These are phyloP conservation scores for Drosophila robusta DNA, from an alignment of 2,888 invertebrate species.

Conservation along the genomic window DNA sequence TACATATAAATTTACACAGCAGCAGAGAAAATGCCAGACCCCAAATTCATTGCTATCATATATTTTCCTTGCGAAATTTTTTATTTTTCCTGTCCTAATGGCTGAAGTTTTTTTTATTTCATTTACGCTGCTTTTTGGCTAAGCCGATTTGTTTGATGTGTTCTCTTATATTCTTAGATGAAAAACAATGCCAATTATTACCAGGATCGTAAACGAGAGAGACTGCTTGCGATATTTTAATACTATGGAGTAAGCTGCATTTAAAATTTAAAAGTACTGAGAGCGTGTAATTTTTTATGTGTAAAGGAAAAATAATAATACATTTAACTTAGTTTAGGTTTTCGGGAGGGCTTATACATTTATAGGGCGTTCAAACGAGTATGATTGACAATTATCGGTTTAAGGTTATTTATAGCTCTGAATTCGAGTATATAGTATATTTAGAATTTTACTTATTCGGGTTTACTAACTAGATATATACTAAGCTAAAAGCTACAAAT, in stretches of 20 bases:
- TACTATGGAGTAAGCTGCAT: neutral
- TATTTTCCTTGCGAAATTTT: constrained; percentile 16
- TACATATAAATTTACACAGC: constrained; percentile 23
- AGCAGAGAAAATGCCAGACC: neutral
- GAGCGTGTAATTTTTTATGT: neutral
- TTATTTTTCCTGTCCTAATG: constrained; percentile 46
- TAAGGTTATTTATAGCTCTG: constrained; percentile 5
- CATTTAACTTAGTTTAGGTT: neutral
- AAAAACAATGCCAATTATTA: constrained; percentile 67
- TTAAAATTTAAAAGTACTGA: constrained; percentile 2
- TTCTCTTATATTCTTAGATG: constrained; percentile 31
- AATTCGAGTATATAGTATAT: constrained; percentile 7
- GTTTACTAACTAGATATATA: constrained; percentile 51
- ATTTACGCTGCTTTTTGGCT: constrained; percentile 51
- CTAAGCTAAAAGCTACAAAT: constrained; percentile 46
- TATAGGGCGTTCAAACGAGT: neutral
- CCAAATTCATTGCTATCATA: constrained; percentile 15
- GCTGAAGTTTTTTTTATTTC: constrained; percentile 56
- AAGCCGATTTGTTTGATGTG: constrained; percentile 74
- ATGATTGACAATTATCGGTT: constrained; percentile 29
- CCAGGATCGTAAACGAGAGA: constrained; percentile 25
- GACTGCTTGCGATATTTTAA: constrained; percentile 3
- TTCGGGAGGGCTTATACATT: neutral
- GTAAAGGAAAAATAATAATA: neutral
- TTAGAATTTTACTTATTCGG: constrained; percentile 48